Evolutionary conservation across 2,888 invertebrate species (phyloP).

Genomic region (Leptopilina drosophilae): DNA sequence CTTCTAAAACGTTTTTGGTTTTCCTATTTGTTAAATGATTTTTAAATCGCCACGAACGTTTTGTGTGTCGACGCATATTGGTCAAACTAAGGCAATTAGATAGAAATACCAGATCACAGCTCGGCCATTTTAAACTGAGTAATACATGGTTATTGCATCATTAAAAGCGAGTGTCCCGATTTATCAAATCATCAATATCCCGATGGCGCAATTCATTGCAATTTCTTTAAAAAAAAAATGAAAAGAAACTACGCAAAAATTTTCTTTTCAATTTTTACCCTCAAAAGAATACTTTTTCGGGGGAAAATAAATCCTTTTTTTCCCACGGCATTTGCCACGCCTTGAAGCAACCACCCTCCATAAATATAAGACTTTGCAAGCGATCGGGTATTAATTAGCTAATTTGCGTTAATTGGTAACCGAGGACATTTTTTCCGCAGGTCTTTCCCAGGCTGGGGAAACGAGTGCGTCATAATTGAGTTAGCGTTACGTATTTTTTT

Average conservation of each 20-base stretch:
- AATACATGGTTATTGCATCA: constrained; percentile 31
- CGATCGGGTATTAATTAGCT: constrained; percentile 74
- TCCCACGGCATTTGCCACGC: constrained; percentile 34
- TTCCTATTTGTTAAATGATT: background rate
- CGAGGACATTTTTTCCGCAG: constrained; percentile 73
- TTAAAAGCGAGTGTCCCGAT: constrained; percentile 34
- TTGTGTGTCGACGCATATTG: constrained; percentile 11
- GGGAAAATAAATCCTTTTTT: background rate
- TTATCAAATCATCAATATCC: constrained; percentile 51
- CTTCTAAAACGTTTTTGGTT: too few relatives aligned
- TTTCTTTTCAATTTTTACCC: background rate
- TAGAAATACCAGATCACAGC: constrained; percentile 57
- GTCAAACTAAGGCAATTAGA: constrained; percentile 51
- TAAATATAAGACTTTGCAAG: constrained; percentile 31
- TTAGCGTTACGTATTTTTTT: constrained; percentile 71
- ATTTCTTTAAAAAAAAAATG: background rate
- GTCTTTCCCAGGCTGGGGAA: constrained; percentile 74
- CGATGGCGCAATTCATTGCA: constrained; percentile 40
- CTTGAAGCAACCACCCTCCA: constrained; percentile 20
- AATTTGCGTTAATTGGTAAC: constrained; percentile 74
- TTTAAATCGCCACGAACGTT: background rate
- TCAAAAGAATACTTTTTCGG: too few relatives aligned
- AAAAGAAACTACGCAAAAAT: background rate
- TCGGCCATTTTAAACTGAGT: constrained; percentile 48
- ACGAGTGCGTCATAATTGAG: constrained; percentile 76